These are phyloP conservation scores for Stomorhina lunata DNA, from an alignment of 2,888 invertebrate species.

Conservation along the genomic window DNA sequence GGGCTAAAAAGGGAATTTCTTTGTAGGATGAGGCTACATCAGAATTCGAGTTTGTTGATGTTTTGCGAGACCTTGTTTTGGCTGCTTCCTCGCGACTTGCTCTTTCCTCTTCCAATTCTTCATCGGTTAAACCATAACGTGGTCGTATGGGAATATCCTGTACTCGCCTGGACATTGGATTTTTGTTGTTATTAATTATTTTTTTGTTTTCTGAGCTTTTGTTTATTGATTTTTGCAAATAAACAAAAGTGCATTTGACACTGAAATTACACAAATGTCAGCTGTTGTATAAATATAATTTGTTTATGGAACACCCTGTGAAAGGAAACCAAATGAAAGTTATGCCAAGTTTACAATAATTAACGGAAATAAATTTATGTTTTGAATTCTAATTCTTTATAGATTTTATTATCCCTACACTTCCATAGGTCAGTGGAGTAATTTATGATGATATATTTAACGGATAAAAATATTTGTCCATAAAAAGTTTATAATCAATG, in stretches of 20 bases:
- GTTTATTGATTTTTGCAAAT: background rate
- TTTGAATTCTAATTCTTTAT: no score
- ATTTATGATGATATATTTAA: no score
- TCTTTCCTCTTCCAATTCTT: slow-evolving; percentile 47
- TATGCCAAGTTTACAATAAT: background rate
- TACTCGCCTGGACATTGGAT: slow-evolving; percentile 71
- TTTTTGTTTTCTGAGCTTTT: background rate
- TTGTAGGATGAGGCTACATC: slow-evolving; percentile 73
- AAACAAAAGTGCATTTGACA: no score
- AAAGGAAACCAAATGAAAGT: background rate
- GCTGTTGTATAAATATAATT: background rate
- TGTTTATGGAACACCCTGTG: background rate
- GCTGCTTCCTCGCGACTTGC: slow-evolving; percentile 9
- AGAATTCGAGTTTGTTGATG: slow-evolving; percentile 50
- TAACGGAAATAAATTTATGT: background rate
- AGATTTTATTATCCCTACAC: no score
- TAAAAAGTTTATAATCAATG: no score
- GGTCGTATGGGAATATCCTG: slow-evolving; percentile 77
- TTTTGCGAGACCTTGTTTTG: slow-evolving; percentile 54
- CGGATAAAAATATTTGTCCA: no score
- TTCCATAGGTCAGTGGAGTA: no score
- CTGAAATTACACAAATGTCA: no score
- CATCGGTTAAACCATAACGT: slow-evolving; percentile 73
- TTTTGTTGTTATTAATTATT: no score
- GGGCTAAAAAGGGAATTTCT: slow-evolving; percentile 76